These are phyloP conservation scores for Hyposoter dolosus DNA, from an alignment of 2,888 invertebrate genomes.

Conservation along the genomic window DNA sequence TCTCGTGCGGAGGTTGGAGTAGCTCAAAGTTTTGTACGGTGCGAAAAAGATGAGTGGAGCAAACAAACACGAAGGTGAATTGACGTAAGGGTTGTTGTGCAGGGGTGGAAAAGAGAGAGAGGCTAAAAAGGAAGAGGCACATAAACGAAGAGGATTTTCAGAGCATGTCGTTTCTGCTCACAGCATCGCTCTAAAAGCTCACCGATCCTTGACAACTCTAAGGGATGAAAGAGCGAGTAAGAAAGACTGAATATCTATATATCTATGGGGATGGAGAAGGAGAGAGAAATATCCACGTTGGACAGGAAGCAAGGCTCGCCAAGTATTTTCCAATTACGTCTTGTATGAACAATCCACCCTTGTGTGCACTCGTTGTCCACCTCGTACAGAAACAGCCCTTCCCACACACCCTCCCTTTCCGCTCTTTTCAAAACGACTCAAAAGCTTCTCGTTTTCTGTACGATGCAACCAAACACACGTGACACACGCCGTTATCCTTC, in stretches of 20 bases:
- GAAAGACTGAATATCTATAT: conserved; percentile 29
- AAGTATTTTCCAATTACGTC: conserved; percentile 84
- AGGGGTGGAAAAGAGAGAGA: conserved; percentile 42
- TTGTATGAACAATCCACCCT: conserved; percentile 80
- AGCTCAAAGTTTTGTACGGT: conserved; percentile 35
- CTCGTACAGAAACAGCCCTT: conserved; percentile 14
- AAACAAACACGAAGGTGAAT: conserved; percentile 67
- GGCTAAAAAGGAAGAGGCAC: conserved; percentile 18
- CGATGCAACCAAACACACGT: conserved; percentile 32
- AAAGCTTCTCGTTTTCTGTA: conserved; percentile 54
- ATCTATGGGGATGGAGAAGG: background rate
- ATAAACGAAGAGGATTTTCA: conserved; percentile 18
- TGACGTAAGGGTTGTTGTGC: conserved; percentile 24
- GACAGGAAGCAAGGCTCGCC: conserved; percentile 76
- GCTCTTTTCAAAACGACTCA: conserved; percentile 2
- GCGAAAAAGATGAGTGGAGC: conserved; percentile 59
- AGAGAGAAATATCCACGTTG: conserved; percentile 49
- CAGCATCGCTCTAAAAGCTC: conserved; percentile 28
- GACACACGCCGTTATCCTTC: conserved; percentile 1
- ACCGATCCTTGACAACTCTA: conserved; percentile 30
- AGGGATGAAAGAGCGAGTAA: conserved; percentile 46
- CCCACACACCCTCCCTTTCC: background rate
- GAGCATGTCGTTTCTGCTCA: conserved; percentile 39
- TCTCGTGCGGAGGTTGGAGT: conserved; percentile 11
- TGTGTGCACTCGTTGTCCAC: conserved; percentile 66